Base-by-base conservation (phyloP, 2,797 vertebrate species). In the Cirrhinus mrigala region DNA sequence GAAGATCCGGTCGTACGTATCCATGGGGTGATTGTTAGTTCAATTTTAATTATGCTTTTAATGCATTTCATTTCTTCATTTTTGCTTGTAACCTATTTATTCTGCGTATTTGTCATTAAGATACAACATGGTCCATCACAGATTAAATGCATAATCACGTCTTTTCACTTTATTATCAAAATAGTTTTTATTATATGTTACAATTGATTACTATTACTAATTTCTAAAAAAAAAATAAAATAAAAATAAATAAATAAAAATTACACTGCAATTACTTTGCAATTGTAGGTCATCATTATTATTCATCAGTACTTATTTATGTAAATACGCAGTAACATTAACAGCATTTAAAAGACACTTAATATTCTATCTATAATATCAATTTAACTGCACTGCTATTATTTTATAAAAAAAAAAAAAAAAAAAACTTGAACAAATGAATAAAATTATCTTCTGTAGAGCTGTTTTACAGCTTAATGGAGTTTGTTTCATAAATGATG, bases 31-130 rank as follows among this genome's bases (percentile, higher is more conserved):
- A 82, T 58, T 82, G 80, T 56, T 46, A 46, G 50, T 44, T 27
- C 40, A 10, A 64, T 75, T 52, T 62, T 62, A 74, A 54, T 86
- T 27, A 70, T 20, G 37, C 20, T 58, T 70, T 22, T 74, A 77
- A 75, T 56, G 15, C 68, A 40, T 78, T 37, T 37, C 33, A 5
- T 37, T 37, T 80, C 46, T 9, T 14, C 15, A 3, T 79, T 54
- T 33, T 73, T 73, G 16, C 18, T 27, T 58, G 37, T 22, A 64
- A 48, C 10, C 77, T 64, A 44, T 64, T 79, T 79, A 64, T 64
- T 79, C 10, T 24, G n/a, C 9, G 56, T 4, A 33, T 66, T 66
- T 66, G 62, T 66, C 16, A 66, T 66, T 29, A 66, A 33, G 27
- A 66, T 66, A 29, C 15, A 33, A 33, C 18, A 66, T 29, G 64